These are phyloP conservation scores for Brachionus calyciflorus DNA, from an alignment of 1,140 invertebrate genomes.

Conservation along the genomic window DNA sequence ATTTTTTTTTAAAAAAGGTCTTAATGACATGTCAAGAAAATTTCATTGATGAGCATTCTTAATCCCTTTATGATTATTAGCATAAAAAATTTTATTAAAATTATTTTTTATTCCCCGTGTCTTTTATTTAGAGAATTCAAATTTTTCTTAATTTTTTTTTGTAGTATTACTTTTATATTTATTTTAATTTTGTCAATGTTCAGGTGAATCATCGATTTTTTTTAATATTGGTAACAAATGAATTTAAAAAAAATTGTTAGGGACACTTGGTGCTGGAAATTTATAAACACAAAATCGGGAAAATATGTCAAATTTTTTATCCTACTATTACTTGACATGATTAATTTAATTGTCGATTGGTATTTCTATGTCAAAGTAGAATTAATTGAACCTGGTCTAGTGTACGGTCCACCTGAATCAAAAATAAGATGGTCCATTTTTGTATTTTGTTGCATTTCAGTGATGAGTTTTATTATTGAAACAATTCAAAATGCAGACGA, in stretches of 20 bases:
- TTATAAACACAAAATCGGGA: constrained; percentile 22
- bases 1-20: too few relatives aligned
- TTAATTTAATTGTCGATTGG: constrained; percentile 21
- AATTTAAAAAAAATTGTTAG: neutral
- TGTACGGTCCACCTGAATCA: neutral
- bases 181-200: too few relatives aligned
- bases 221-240: neutral
- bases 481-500: constrained; percentile 26
- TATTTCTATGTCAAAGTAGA: constrained; percentile 10
- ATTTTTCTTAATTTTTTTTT: neutral
- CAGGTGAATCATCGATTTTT: too few relatives aligned
- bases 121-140: too few relatives aligned
- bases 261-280: constrained; percentile 12
- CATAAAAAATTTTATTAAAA: neutral
- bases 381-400: constrained; percentile 12
- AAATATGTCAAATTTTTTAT: constrained; percentile 42
- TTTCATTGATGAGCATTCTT: too few relatives aligned
- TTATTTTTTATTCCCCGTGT: neutral
- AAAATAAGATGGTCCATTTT: neutral
- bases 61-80: neutral
- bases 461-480: neutral
- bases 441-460: constrained; percentile 10
- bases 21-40: too few relatives aligned
- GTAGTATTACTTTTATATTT: too few relatives aligned
- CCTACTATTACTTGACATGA: neutral